phyloP scores from a whole-genome alignment of 2,797 vertebrate species.

The Myotis myotis region DNA sequence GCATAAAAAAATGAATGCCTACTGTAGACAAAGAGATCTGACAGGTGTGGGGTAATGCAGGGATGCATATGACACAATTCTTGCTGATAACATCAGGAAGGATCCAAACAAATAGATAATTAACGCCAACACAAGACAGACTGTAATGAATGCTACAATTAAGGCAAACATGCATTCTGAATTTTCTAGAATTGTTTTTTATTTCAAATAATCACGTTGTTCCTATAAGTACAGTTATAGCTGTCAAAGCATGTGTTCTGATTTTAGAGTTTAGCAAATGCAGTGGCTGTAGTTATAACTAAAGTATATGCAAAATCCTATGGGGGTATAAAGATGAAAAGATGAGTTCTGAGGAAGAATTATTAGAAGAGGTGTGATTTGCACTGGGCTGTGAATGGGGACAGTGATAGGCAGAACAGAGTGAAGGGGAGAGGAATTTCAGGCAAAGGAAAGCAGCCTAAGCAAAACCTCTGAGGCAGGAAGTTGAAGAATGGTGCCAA shows the following conservation, averaged over 20 bases:
- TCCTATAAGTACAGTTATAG: slow-evolving; percentile 42
- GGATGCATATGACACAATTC: slow-evolving; percentile 26
- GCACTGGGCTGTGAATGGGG: background rate
- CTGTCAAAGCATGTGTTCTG: slow-evolving; percentile 32
- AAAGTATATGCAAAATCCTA: slow-evolving; percentile 41
- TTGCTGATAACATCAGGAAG: slow-evolving; percentile 51
- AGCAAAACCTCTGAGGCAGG: background rate
- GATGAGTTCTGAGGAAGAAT: slow-evolving; percentile 5
- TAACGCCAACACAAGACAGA: slow-evolving; percentile 34
- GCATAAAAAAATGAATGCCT: background rate
- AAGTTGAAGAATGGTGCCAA: background rate
- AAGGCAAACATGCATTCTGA: slow-evolving; percentile 30
- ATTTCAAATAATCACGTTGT: slow-evolving; percentile 70
- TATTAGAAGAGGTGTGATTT: slow-evolving; percentile 21
- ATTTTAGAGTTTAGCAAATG: slow-evolving; percentile 58
- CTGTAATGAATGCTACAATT: slow-evolving; percentile 63
- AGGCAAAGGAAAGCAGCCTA: background rate
- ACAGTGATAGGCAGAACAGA: background rate
- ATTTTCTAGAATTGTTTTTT: slow-evolving; percentile 56
- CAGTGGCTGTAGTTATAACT: background rate
- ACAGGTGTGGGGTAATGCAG: slow-evolving; percentile 36
- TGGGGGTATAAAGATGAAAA: background rate
- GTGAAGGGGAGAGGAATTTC: background rate
- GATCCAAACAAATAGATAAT: slow-evolving; percentile 61
- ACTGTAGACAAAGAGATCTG: slow-evolving; percentile 48